These are phyloP conservation scores for Festucalex cinctus DNA, from an alignment of 2,113 vertebrate genomes.

Conservation along the genomic window DNA sequence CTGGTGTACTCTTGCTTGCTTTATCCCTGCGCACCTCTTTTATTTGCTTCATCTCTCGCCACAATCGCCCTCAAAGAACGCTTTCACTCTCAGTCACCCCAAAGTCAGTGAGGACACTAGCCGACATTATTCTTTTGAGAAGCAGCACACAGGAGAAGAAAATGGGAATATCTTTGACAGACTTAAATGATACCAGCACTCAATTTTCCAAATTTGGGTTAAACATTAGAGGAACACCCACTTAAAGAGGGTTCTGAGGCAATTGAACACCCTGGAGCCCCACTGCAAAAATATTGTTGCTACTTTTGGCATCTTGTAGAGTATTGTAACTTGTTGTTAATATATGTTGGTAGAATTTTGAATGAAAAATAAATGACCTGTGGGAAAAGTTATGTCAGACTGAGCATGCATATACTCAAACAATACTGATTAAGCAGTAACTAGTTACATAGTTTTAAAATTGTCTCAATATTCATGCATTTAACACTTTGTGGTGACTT, in stretches of 20 bases:
- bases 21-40: slow-evolving; percentile 36
- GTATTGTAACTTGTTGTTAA: not conserved
- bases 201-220: slow-evolving; percentile 12
- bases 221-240: slow-evolving; percentile 23
- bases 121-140: slow-evolving; percentile 30
- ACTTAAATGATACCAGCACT: slow-evolving; percentile 11
- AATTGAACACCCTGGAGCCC: slow-evolving; percentile 13
- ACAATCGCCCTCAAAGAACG: slow-evolving; percentile 48
- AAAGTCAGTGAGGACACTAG: slow-evolving; percentile 41
- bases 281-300: slow-evolving; percentile 7
- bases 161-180: slow-evolving; percentile 18
- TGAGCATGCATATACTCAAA: too few relatives aligned
- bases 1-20: slow-evolving; percentile 54
- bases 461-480: too few relatives aligned
- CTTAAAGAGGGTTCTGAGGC: slow-evolving; percentile 21
- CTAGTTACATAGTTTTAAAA: too few relatives aligned
- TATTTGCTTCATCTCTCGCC: slow-evolving; percentile 47
- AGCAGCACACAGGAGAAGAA: slow-evolving; percentile 21
- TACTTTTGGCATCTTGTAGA: not conserved
- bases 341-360: not conserved
- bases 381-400: too few relatives aligned
- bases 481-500: too few relatives aligned
- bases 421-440: too few relatives aligned
- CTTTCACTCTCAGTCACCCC: slow-evolving; percentile 58
- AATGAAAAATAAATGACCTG: not conserved